phyloP scores from a whole-genome alignment of 2,113 vertebrate genomes.

The Sinocyclocheilus rhinocerous region DNA sequence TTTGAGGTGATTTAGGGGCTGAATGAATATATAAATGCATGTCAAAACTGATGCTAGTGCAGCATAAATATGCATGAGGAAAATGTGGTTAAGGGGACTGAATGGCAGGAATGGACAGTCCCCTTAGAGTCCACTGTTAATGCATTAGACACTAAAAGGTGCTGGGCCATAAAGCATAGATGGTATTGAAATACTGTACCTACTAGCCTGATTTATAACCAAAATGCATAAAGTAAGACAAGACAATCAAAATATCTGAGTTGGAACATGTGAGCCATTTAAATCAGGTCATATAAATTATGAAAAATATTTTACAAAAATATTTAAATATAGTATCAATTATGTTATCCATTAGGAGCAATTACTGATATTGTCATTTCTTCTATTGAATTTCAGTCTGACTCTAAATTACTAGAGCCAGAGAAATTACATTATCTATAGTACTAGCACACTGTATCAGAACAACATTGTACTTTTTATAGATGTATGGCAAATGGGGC shows the following conservation, averaged over 20 bases:
- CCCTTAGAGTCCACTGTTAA: constrained; percentile 1
- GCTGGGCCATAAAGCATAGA: constrained; percentile 64
- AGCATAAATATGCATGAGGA: constrained; percentile 70
- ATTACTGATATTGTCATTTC: neutral
- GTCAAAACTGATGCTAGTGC: constrained; percentile 63
- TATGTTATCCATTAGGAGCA: neutral
- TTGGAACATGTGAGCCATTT: neutral
- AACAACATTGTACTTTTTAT: neutral
- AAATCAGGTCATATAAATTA: neutral
- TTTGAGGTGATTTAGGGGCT: constrained; percentile 66
- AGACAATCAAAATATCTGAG: too few species aligned
- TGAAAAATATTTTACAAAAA: too few species aligned
- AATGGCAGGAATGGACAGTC: constrained; percentile 52
- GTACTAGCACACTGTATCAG: neutral
- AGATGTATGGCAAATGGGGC: neutral
- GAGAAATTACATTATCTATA: neutral
- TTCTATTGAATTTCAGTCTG: neutral
- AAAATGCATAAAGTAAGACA: neutral
- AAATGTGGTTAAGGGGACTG: constrained; percentile 55
- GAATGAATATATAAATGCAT: constrained; percentile 61
- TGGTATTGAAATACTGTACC: constrained; percentile 32
- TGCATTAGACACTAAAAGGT: constrained; percentile 62
- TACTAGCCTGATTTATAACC: constrained; percentile 28
- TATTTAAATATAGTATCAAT: neutral
- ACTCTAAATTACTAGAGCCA: neutral